Evolutionary conservation across 2,888 invertebrate species (phyloP), one percentile per base, ranked within the genome.

Genomic region (Caenorhabditis sinica): DNA sequence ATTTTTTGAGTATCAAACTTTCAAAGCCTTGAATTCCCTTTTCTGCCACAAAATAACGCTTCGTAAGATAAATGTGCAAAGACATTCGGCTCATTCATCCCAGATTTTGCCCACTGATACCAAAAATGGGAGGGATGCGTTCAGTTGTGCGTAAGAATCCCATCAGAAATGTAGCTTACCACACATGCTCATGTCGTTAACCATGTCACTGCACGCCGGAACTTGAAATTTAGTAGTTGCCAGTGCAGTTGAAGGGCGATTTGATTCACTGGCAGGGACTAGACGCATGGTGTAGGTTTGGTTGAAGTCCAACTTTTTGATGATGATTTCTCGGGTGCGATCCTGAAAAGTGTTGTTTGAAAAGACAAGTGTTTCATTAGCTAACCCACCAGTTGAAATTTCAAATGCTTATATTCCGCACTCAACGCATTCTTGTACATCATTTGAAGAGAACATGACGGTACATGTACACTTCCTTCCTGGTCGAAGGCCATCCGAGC

Each of bases 231-330:
- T 58, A 17, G 69, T 83, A 45, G 75, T 65, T 30, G 87, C 81
- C 1, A 82, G 72, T 25, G 72, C 65, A 1, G 61, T 33, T 15
- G 58, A 60, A 13, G 45, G 61, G 17, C 56, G 75, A 25, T 65
- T 45, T 5, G 68, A 36, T 4, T 71, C 66, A 8, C 20, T 68
- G 20, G 53, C 30, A 3, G 58, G 49, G 0, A 66, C 75, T 0
- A 84, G 53, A 23, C 76, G 66, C 58, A 86, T 73, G 1, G 75
- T 61, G 65, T 88, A 88, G 15, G 80, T 85, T 17, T 76, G 77
- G 20, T 85, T 80, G 71, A 88, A 88, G 25, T 81, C 79, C 6
- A 88, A 60, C n/a, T 85, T 82, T 43, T 86, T 85, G n/a, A 88
- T 58, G 9, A 88, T 73, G 25, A 85, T 66, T 23, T 81, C 83